A percentile compares a stretch with the other conserved stretches of the same genome.
Evolutionary conservation across 2,113 vertebrate genomes (phyloP).

Genomic region (Apodemus speciosus): DNA sequence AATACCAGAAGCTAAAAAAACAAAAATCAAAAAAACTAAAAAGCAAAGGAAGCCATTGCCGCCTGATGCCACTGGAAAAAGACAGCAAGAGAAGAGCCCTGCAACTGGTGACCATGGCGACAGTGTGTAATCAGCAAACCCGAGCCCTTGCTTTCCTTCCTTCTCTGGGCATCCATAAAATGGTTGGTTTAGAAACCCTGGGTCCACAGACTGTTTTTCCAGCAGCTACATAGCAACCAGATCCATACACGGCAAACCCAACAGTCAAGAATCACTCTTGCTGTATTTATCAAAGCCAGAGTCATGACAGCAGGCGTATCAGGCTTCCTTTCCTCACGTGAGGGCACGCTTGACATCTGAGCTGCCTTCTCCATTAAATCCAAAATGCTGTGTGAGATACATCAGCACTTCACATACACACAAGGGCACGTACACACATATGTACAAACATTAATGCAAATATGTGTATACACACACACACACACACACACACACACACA

Average conservation of each 20-base stretch:
- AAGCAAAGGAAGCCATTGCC: background rate
- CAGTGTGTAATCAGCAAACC: slow-evolving; percentile 63
- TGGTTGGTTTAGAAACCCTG: slow-evolving; percentile 67
- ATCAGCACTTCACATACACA: background rate
- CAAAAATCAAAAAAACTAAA: background rate
- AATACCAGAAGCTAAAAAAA: slow-evolving; percentile 38
- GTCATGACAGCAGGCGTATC: background rate
- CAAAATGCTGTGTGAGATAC: slow-evolving; percentile 2
- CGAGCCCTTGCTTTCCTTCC: slow-evolving; percentile 57
- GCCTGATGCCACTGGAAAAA: slow-evolving; percentile 27
- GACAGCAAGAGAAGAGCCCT: background rate
- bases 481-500: background rate
- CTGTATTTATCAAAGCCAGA: slow-evolving; percentile 58
- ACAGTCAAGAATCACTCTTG: background rate
- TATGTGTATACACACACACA: background rate
- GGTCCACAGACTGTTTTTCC: slow-evolving; percentile 70
- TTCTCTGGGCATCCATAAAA: slow-evolving; percentile 60
- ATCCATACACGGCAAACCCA: slow-evolving; percentile 21
- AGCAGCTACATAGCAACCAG: slow-evolving; percentile 62
- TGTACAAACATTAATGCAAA: background rate
- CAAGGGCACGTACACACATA: background rate
- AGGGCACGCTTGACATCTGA: slow-evolving; percentile 21
- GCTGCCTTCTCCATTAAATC: background rate
- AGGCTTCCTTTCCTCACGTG: slow-evolving; percentile 17
- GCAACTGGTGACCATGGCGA: slow-evolving; percentile 64